Evolutionary conservation across 2,797 vertebrate genomes (phyloP).

Genomic region (Cyclura pinguis): DNA sequence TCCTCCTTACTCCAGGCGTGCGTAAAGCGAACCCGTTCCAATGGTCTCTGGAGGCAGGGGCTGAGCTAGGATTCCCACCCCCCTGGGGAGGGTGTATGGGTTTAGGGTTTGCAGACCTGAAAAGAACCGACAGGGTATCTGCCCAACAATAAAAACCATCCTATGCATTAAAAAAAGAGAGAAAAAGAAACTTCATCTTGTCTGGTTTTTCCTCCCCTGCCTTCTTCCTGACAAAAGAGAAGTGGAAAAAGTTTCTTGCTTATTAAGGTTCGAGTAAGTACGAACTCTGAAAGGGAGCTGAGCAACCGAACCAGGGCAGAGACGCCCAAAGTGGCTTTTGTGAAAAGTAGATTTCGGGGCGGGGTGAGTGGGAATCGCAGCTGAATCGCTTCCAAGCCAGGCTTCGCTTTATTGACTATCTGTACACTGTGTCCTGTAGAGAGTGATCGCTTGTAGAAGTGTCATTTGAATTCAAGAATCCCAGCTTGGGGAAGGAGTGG

Average conservation of each 20-base stretch:
- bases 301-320: background rate
- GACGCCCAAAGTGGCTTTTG: background rate
- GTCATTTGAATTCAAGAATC: background rate
- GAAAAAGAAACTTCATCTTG: conserved; percentile 26
- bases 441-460: background rate
- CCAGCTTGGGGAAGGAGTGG: conserved; percentile 3
- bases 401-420: background rate
- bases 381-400: too few relatives aligned
- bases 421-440: conserved; percentile 32
- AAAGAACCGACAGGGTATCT: background rate
- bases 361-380: background rate
- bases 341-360: conserved; percentile 22
- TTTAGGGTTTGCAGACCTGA: conserved; percentile 53
- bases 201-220: conserved; percentile 42
- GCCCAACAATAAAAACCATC: conserved; percentile 70
- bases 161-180: conserved; percentile 58
- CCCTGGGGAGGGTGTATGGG: conserved; percentile 46
- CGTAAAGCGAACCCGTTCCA: conserved; percentile 61
- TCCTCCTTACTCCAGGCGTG: conserved; percentile 74
- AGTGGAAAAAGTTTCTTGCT: background rate
- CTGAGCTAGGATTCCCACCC: background rate
- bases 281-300: conserved; percentile 27
- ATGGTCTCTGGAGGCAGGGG: conserved; percentile 62
- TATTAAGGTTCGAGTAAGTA: background rate
- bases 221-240: background rate